Conservation (phyloP, 1,140 invertebrate species). For the Myzus persicae region DNA sequence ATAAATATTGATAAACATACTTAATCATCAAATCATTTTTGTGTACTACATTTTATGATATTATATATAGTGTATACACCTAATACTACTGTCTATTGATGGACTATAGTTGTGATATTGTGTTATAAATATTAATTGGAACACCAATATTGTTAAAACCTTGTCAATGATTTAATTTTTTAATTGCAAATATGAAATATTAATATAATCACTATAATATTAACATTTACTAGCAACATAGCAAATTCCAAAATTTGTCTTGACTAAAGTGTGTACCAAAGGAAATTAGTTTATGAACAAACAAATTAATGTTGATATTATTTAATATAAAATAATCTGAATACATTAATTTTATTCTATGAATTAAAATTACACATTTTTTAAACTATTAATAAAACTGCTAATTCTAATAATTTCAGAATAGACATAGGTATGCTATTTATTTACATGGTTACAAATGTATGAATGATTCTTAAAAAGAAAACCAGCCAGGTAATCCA, state of each 20-base stretch:
- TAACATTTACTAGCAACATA: too few species aligned
- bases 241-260: background rate
- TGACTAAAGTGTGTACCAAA: background rate
- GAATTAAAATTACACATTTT: background rate
- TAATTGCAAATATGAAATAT: background rate
- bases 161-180: background rate
- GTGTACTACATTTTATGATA: too few species aligned
- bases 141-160: background rate
- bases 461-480: constrained; percentile 30
- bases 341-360: background rate
- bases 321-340: background rate
- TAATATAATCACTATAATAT: background rate
- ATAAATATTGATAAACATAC: too few species aligned
- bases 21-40: background rate
- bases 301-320: background rate
- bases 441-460: constrained; percentile 1
- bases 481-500: constrained; percentile 61
- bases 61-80: too few species aligned
- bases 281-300: background rate
- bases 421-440: background rate
- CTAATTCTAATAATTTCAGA: background rate
- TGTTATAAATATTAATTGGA: background rate
- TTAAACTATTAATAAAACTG: background rate
- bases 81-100: background rate
- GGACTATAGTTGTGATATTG: background rate